Evolutionary conservation across 2,113 vertebrate species (phyloP), one percentile per base, ranked within the genome.

Genomic region (Oryzias javanicus): DNA sequence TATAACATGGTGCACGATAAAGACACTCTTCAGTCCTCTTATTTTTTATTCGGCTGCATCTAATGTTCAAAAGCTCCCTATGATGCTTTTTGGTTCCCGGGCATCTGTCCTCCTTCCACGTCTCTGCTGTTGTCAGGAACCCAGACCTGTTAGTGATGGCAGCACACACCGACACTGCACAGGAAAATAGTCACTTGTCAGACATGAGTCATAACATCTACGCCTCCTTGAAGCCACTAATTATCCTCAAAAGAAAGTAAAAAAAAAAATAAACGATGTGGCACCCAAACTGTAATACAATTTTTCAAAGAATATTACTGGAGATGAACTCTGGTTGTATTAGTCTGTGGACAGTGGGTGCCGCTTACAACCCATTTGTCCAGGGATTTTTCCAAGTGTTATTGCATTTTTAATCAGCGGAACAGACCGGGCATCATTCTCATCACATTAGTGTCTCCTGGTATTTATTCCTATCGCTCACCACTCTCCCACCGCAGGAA

Each of bases 361-460:
- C 22, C 10, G 35, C 10, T 12, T 35, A 12, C 8, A 35, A 35
- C 35, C 35, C 35, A 12, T 35, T 35, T 35, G 35, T 35, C 35
- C 10, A 35, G 8, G 64, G 60, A 55, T 63, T 44, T 63, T 63
- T 60, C 63, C 60, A 51, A 49, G 60, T 22, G 40, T 79, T 82
- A 82, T 81, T 85, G 72, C 75, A 83, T 85, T 89, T 88, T 82
- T 88, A 89, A 88, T 86, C 85, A 81, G 78, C 54, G 24, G 77
- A 74, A 78, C 70, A 82, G 79, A 82, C 72, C 65, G 62, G 79
- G 74, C 79, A 85, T 89, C 81, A 84, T 81, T 85, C 79, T 83
- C 83, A 84, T 90, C 79, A 88, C 84, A 88, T 90, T 85, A 88
- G 74, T 81, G 78, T 90, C 85, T 88, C 74, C 70, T 84, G 81